Conservation (phyloP, 2,888 invertebrate genomes). For the Oscheius sp. region DNA sequence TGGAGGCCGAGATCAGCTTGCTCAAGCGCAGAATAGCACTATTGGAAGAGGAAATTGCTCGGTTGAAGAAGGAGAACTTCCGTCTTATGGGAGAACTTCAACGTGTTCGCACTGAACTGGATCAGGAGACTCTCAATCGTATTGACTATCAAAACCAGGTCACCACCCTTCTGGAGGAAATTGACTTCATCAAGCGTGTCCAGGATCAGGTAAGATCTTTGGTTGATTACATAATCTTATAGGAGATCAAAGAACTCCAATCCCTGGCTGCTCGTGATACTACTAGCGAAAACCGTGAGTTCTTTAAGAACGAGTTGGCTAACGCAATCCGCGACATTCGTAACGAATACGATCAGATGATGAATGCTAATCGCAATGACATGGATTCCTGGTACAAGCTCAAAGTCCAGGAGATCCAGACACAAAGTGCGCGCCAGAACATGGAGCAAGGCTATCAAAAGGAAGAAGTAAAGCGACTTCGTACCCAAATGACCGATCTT, state of each 20-base stretch:
- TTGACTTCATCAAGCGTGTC: constrained; percentile 74
- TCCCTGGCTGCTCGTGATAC: constrained; percentile 74
- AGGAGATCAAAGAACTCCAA: constrained; percentile 74
- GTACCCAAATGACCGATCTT: constrained; percentile 72
- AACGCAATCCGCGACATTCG: constrained; percentile 74
- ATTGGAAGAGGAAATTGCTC: constrained; percentile 70
- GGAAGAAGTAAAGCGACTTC: constrained; percentile 73
- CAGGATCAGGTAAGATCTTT: constrained; percentile 68
- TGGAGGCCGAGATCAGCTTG: constrained; percentile 73
- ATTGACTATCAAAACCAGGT: constrained; percentile 74
- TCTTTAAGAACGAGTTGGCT: constrained; percentile 75
- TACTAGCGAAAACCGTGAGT: constrained; percentile 74
- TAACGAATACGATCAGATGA: constrained; percentile 72
- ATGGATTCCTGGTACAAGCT: constrained; percentile 74
- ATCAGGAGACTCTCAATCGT: constrained; percentile 73
- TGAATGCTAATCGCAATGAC: constrained; percentile 72
- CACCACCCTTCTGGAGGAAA: constrained; percentile 74
- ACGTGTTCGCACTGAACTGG: constrained; percentile 67
- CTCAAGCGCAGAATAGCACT: constrained; percentile 67
- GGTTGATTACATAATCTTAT: constrained; percentile 36
- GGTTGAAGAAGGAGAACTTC: constrained; percentile 72
- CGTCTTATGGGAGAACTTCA: constrained; percentile 56
- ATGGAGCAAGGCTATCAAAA: constrained; percentile 73
- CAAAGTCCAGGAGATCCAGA: constrained; percentile 74
- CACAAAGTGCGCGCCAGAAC: constrained; percentile 72